phyloP scores from a whole-genome alignment of 2,888 invertebrate genomes.

The Agrochola circellaris region DNA sequence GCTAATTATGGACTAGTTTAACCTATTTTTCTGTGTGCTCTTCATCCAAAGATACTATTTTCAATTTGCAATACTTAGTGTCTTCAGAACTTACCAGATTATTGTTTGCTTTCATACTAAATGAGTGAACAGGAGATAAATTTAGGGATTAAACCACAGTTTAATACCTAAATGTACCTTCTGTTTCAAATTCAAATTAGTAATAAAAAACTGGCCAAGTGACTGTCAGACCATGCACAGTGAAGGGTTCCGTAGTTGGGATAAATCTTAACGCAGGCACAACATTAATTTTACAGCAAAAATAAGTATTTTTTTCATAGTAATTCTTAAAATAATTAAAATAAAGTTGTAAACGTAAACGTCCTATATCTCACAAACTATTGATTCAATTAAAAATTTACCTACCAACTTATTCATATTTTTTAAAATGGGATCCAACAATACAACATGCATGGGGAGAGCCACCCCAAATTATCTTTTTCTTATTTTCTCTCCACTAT shows the following conservation, averaged over 20 bases:
- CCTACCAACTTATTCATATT: neutral
- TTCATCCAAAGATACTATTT: neutral
- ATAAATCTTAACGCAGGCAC: neutral
- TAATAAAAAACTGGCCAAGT: neutral
- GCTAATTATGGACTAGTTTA: neutral
- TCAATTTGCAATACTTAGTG: neutral
- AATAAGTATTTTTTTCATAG: neutral
- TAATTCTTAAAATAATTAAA: neutral
- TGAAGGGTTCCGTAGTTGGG: neutral
- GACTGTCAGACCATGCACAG: neutral
- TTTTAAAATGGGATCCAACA: neutral
- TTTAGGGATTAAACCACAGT: neutral
- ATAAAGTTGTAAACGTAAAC: neutral
- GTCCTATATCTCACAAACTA: neutral
- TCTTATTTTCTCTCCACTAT: neutral
- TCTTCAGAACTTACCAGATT: neutral
- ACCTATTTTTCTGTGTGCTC: too few species aligned
- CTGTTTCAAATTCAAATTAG: neutral
- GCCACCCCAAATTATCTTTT: neutral
- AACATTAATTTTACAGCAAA: neutral
- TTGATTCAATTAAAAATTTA: neutral
- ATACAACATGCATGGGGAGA: neutral
- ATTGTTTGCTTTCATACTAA: neutral
- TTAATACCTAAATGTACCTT: too few species aligned
- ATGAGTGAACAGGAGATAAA: neutral